A percentile compares a stretch with the other conserved stretches of the same genome.
Evolutionary conservation across 2,888 invertebrate species (phyloP).

Genomic region (Apamea crenata): DNA sequence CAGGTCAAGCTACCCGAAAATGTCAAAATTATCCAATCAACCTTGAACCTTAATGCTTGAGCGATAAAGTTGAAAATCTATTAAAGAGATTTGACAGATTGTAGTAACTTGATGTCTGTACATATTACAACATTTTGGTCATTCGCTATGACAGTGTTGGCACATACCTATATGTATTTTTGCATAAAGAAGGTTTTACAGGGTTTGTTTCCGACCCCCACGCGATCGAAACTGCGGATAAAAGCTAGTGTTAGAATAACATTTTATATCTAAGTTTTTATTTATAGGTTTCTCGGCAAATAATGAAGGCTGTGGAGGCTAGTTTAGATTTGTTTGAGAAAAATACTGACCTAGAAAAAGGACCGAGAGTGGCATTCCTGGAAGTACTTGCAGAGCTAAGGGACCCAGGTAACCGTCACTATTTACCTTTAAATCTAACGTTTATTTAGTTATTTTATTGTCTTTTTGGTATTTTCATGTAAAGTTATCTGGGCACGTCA

Average conservation of each 20-base stretch:
- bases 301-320: slow-evolving; percentile 85
- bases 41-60: no score
- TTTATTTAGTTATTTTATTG: neutral
- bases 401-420: slow-evolving; percentile 89
- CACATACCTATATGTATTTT: neutral
- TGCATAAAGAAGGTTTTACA: neutral
- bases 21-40: no score
- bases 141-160: neutral
- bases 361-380: slow-evolving; percentile 92
- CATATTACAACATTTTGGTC: no score
- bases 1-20: no score
- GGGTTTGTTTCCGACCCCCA: neutral
- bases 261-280: neutral
- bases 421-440: neutral
- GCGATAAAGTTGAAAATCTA: no score
- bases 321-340: slow-evolving; percentile 91
- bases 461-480: neutral
- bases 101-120: neutral
- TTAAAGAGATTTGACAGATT: no score
- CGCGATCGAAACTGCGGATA: neutral
- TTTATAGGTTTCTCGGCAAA: slow-evolving; percentile 82
- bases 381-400: slow-evolving; percentile 94
- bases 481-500: neutral
- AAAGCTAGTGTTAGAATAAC: neutral
- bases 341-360: slow-evolving; percentile 91